phyloP scores from a whole-genome alignment of 2,888 invertebrate genomes.

The Julus scandinavius region DNA sequence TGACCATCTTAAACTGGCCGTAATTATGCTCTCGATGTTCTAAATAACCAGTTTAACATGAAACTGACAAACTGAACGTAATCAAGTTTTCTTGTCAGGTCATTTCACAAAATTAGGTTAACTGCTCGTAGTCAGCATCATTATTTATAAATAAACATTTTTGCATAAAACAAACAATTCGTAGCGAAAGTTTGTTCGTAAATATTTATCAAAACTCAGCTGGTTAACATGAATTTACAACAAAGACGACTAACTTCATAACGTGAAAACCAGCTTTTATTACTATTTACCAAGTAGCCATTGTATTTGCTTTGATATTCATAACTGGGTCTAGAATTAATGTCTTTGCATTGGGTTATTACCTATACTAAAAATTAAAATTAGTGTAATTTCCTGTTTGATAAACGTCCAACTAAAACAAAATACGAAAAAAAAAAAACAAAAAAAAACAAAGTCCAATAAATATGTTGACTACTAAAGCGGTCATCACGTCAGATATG shows the following conservation, averaged over 20 bases:
- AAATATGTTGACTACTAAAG: too few relatives aligned
- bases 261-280: neutral
- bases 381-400: too few relatives aligned
- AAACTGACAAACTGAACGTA: neutral
- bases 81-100: neutral
- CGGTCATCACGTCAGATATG: too few relatives aligned
- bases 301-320: neutral
- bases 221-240: neutral
- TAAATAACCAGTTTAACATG: neutral
- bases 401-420: too few relatives aligned
- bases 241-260: neutral
- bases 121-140: neutral
- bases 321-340: neutral
- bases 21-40: neutral
- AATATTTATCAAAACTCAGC: neutral
- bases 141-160: neutral
- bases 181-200: neutral
- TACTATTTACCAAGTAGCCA: neutral
- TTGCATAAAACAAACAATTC: neutral
- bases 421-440: too few relatives aligned
- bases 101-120: slow-evolving; percentile 27
- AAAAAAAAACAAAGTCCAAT: too few relatives aligned
- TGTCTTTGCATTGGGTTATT: too few relatives aligned
- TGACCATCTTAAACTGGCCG: neutral
- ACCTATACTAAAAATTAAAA: too few relatives aligned